These are phyloP conservation scores for Pantala flavescens DNA, from an alignment of 1,140 invertebrate species.

Conservation along the genomic window DNA sequence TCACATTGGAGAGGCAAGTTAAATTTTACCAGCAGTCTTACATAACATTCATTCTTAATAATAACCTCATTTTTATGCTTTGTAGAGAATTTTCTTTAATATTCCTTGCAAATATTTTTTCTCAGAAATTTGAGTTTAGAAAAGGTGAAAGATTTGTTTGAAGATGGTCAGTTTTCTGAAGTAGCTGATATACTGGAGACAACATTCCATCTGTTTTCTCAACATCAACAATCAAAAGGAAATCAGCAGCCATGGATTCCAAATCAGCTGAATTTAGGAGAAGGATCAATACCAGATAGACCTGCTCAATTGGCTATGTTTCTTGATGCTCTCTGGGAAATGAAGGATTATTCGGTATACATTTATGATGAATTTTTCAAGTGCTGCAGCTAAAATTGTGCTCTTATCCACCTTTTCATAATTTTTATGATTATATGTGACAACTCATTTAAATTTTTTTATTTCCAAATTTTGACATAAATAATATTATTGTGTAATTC, in stretches of 20 bases:
- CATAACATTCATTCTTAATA: too few species aligned
- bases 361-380: slow-evolving; percentile 17
- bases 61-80: too few species aligned
- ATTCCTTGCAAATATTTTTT: not conserved
- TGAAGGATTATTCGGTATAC: slow-evolving; percentile 36
- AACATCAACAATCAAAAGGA: not conserved
- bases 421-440: too few species aligned
- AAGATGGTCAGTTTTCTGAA: not conserved
- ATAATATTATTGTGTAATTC: too few species aligned
- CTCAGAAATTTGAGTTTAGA: not conserved
- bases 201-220: not conserved
- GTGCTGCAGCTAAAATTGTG: too few species aligned
- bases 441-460: too few species aligned
- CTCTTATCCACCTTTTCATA: too few species aligned
- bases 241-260: not conserved
- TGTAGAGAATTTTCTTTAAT: too few species aligned
- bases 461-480: too few species aligned
- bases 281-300: slow-evolving; percentile 34
- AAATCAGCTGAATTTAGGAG: not conserved
- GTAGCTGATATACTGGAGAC: not conserved
- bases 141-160: slow-evolving; percentile 3
- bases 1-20: not conserved
- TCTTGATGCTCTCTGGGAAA: slow-evolving; percentile 57
- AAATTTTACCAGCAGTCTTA: too few species aligned
- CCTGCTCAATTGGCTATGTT: slow-evolving; percentile 49